Base-by-base conservation (phyloP, 2,888 invertebrate genomes). In the Macaria notata region DNA sequence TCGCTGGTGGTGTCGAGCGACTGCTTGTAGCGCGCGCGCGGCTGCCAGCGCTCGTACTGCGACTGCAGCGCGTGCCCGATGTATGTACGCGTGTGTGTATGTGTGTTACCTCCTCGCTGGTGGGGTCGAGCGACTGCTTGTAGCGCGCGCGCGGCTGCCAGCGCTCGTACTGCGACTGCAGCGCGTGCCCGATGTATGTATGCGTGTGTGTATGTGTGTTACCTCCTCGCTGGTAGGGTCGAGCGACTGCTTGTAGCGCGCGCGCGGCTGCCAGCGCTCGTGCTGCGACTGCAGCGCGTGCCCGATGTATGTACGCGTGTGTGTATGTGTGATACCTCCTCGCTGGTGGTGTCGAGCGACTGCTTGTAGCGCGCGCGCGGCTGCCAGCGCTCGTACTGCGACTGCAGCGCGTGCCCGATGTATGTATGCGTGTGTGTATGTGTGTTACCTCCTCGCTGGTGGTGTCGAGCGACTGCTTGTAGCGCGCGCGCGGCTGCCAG, bases 11-110 rank as follows among this genome's bases (percentile, higher is more conserved):
- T 99, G 88, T 99, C 99, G 52, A 98, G 93, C 46, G 97, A 97
- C 83, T 98, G 97, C 92, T 99, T 99, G 88, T 99, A 99, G 4
- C 98, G 93, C 0, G 99, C 99, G 47, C 99, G 92, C 4, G 99
- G 99, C 83, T 99, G 99, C 99, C 99, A 99, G 59, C 98, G 93
- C 90, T 99, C 99, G 80, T 99, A 99, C 81, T 99, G 99, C 73
- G 96, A 95, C 85, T 99, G 99, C 54, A 99, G 92, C 77, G 95
- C 96, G 45, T 94, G 93, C 0, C 98, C 99, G 61, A 99, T 98
- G 50, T 19, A 19, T 19, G 19, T 99, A n/a, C n/a, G n/a, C n/a
- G n/a, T n/a, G n/a, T n/a, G n/a, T n/a, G n/a, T n/a, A 19, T 19
- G 19, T 19, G 19, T 19, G 19, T 19, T 19, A 19, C 19, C 19